Conservation (phyloP, 2,888 invertebrate genomes). For the Saturnia pavonia region DNA sequence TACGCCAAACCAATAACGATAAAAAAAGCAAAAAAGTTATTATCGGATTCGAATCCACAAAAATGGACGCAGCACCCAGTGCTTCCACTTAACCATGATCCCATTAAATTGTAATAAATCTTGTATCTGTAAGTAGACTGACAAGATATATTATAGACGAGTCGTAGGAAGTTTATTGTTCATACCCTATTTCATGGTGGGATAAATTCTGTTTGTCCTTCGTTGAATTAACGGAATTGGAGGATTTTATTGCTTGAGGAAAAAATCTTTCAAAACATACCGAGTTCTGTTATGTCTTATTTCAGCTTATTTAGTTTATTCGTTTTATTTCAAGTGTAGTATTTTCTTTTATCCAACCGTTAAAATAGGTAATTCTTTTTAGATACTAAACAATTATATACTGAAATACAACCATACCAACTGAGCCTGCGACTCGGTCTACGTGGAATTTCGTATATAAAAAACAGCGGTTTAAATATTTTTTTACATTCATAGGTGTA, state of each 20-base stretch:
- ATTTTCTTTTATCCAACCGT: not conserved
- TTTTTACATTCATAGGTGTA: too few relatives aligned
- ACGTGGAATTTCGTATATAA: too few relatives aligned
- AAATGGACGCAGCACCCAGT: not conserved
- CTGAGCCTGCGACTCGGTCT: too few relatives aligned
- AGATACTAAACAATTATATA: too few relatives aligned
- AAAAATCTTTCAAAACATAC: slow-evolving; percentile 13
- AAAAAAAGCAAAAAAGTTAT: too few relatives aligned
- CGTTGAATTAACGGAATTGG: slow-evolving; percentile 33
- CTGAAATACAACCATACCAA: too few relatives aligned
- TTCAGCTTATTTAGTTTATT: not conserved
- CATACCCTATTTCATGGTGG: slow-evolving; percentile 38
- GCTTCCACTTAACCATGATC: not conserved
- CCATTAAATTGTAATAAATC: not conserved
- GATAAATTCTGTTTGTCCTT: slow-evolving; percentile 34
- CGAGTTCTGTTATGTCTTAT: slow-evolving; percentile 8
- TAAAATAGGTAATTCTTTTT: not conserved
- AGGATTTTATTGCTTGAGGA: slow-evolving; percentile 18
- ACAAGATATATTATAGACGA: slow-evolving; percentile 41
- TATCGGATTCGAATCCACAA: not conserved
- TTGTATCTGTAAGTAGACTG: slow-evolving; percentile 35
- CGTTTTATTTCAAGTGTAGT: not conserved
- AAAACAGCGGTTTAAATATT: too few relatives aligned
- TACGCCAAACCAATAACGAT: too few relatives aligned
- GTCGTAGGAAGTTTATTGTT: slow-evolving; percentile 38